Evolutionary conservation across 2,888 invertebrate species (phyloP).

Genomic region (Drosophila mimetica): DNA sequence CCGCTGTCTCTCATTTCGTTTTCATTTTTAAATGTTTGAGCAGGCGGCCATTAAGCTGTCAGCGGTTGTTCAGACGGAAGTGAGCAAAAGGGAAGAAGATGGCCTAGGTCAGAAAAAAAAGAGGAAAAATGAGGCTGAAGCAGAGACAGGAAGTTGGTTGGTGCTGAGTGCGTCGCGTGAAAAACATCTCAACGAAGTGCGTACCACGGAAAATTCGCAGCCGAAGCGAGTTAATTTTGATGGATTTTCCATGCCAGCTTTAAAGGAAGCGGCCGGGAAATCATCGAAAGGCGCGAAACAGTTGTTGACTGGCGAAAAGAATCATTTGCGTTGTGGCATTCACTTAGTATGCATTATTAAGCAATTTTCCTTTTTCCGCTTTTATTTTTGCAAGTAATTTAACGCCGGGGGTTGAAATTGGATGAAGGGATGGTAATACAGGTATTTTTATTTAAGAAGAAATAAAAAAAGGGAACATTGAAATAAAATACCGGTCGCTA

Average conservation of each 20-base stretch:
- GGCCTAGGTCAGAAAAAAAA: constrained; percentile 33
- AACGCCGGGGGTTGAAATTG: not conserved
- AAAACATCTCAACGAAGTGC: constrained; percentile 48
- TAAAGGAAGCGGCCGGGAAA: constrained; percentile 16
- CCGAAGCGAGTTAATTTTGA: constrained; percentile 48
- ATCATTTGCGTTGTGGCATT: constrained; percentile 19
- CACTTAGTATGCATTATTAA: constrained; percentile 48
- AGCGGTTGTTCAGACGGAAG: constrained; percentile 55
- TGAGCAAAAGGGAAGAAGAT: constrained; percentile 29
- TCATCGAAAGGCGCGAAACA: constrained; percentile 26
- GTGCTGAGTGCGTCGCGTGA: constrained; percentile 50
- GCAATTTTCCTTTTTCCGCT: constrained; percentile 26
- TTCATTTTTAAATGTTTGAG: constrained; percentile 51
- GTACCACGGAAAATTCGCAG: constrained; percentile 37
- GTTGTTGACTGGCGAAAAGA: constrained; percentile 14
- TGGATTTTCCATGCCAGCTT: constrained; percentile 32
- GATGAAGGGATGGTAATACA: not conserved
- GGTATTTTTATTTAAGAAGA: too few relatives aligned
- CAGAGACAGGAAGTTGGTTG: constrained; percentile 45
- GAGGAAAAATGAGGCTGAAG: constrained; percentile 1
- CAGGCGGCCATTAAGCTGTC: constrained; percentile 69
- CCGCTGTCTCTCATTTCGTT: constrained; percentile 24
- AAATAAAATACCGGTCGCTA: too few relatives aligned
- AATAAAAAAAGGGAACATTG: not conserved
- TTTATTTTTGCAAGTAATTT: constrained; percentile 6